Base-by-base conservation (phyloP, 2,113 vertebrate species). In the Neogale vison region DNA sequence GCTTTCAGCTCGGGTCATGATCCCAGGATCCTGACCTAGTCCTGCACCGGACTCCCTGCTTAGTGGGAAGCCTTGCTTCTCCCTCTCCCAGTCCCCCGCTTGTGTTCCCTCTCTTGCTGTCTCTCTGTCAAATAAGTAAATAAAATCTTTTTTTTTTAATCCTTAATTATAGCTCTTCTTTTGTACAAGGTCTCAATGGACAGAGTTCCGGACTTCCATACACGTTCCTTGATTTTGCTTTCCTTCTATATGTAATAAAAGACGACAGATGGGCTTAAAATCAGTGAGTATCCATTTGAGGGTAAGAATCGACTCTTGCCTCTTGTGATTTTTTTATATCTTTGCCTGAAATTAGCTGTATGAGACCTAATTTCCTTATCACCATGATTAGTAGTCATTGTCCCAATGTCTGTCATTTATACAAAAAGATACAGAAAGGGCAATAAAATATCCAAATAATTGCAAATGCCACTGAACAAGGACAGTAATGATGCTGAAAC, bases 361-460 rank as follows among this genome's bases (percentile, higher is more conserved):
- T 50, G 14, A 96, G 18, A 61, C 29, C 24, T 67, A 81, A 65
- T 90, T 93, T 59, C 55, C 74, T 93, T 74, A 74, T 63, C 24
- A 96, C 14, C 15, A 85, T 29, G 36, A 77, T 24, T 69, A 20
- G 52, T 10, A 87, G 42, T 88, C 61, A 72, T 90, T 94, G 87
- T 90, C 71, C 76, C 86, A 88, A 34, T 79, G 61, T 82, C 65
- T 26, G 57, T 69, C 65, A 84, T 85, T 80, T 92, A 52, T 50
- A n/a, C 72, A 26, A 59, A 91, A 82, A 95, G 29, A 87, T n/a
- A 92, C 4, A 29, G 76, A 83, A 83, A 94, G 84, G 8, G 12
- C 34, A 88, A 74, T 39, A 92, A 85, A 93, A 86, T 63, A 59
- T 34, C 90, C 65, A 96, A 95, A 71, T 86, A 90, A 94, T 39